Base-by-base conservation (phyloP, 2,888 invertebrate species). In the Eilema caniola region DNA sequence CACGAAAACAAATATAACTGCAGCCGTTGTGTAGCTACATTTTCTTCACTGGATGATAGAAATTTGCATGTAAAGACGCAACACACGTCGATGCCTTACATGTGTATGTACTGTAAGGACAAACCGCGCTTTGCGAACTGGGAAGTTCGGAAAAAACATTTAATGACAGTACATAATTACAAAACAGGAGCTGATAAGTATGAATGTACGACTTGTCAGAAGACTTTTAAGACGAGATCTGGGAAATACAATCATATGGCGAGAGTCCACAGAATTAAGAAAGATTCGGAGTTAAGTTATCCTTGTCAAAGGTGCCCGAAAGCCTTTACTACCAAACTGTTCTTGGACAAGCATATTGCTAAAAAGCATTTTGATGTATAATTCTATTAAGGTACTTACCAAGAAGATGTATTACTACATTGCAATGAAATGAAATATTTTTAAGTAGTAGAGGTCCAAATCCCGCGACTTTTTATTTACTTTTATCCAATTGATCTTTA, bases 281-380 rank as follows among this genome's bases (percentile, higher is more conserved):
- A 91, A 80, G 93, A 90, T 74, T 89, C 88, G 33, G 96, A 91
- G 82, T 88, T 91, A 68, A 95, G 90, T 69, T 95, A 92, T 69
- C 92, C 93, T 3, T 96, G 96, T 78, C 89, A 92, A 14, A 92
- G 91, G 77, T 96, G 96, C 73, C 92, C 95, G 0, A 95, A 93
- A 80, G 95, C 94, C 7, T 96, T 96, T 78, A 95, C 95, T 2
- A 95, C 95, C 1, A 96, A 96, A 82, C 84, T 95, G 73, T 95
- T 95, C 82, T 84, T 96, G 82, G 96, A 96, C 76, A 95, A 95
- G 76, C 96, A 96, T 82, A 88, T 95, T 77, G 93, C 95, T 28
- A 95, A 94, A 83, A 96, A 96, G 80, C 96, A 96, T 85, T 94
- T 93, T 63, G 95, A 93, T 80, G 85, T 85, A 37, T 91, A 78